A percentile compares a stretch with the other conserved stretches of the same genome.
Evolutionary conservation across 2,113 vertebrate species (phyloP).

Genomic region (Piaya cayana): DNA sequence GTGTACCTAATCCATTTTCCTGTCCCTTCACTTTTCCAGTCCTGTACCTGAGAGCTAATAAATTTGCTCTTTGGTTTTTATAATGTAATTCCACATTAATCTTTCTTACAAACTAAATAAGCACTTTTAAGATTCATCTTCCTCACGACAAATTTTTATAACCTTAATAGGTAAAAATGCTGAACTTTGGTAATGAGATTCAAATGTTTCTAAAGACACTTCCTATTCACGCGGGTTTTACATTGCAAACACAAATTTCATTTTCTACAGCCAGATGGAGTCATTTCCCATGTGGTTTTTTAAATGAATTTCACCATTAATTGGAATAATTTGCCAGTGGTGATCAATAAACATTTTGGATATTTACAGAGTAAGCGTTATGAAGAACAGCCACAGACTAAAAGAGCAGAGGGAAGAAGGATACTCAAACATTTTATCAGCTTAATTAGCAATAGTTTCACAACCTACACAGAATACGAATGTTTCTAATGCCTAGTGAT

Average conservation of each 20-base stretch:
- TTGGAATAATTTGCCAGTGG: background rate
- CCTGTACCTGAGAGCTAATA: background rate
- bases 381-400: background rate
- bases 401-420: background rate
- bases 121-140: background rate
- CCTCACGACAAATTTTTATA: background rate
- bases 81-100: background rate
- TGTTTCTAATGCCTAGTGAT: background rate
- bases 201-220: background rate
- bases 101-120: background rate
- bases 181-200: background rate
- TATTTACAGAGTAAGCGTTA: background rate
- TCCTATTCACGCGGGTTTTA: background rate
- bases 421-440: background rate
- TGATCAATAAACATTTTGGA: slow-evolving; percentile 1
- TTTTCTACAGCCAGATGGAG: slow-evolving; percentile 16
- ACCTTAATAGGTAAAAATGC: background rate
- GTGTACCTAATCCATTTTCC: background rate
- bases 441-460: background rate
- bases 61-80: background rate
- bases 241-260: background rate
- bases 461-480: background rate
- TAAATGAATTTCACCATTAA: slow-evolving; percentile 2
- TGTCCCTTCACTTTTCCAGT: background rate
- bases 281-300: background rate